Base-by-base conservation (phyloP, 2,888 invertebrate genomes). In the Polydrusus pterygomalis region DNA sequence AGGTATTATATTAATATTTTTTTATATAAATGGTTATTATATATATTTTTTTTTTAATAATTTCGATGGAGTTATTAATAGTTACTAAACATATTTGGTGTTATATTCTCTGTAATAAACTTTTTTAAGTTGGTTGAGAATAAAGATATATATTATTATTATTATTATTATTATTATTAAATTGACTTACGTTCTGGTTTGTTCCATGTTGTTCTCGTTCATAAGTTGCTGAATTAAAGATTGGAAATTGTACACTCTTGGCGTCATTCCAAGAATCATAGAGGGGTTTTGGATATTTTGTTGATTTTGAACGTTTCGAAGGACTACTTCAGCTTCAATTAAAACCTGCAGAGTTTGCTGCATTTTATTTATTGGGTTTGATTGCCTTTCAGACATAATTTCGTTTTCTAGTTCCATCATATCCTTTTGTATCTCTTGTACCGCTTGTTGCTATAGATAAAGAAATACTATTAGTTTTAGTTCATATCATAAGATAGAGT, bases 181-280 rank as follows among this genome's bases (percentile, higher is more conserved):
- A 7, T 54, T 8, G 20, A 38, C 70, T 49, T 70, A 70, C 70
- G 62, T 62, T 18, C 25, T 10, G 30, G 62, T 70, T 47, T 62
- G 15, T 47, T 60, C 13, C 34, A 70, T 49, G 15, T 62, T 70
- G 51, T 47, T 62, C 34, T 49, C 34, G 17, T 62, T 18, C n/a
- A 70, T 45, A 38, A 70, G 38, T 62, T 62, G 20, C 34, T 47
- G 49, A 2, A 70, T 34, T 58, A 34, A 49, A 17, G 34, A 8
- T 30, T 13, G 30, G 62, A 70, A 70, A n/a, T 58, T 47, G 20
- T 51, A 11, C 15, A 25, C 7, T 40, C n/a, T 20, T n/a, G 15
- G 40, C n/a, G 45, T 18, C 25, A 20, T 25, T 20, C 11, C 10
- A 20, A 43, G 7, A 20, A 2, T 6, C n/a, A 34, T 20, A 38